These are phyloP conservation scores for Vombatus ursinus DNA, from an alignment of 2,113 vertebrate genomes.

Conservation along the genomic window DNA sequence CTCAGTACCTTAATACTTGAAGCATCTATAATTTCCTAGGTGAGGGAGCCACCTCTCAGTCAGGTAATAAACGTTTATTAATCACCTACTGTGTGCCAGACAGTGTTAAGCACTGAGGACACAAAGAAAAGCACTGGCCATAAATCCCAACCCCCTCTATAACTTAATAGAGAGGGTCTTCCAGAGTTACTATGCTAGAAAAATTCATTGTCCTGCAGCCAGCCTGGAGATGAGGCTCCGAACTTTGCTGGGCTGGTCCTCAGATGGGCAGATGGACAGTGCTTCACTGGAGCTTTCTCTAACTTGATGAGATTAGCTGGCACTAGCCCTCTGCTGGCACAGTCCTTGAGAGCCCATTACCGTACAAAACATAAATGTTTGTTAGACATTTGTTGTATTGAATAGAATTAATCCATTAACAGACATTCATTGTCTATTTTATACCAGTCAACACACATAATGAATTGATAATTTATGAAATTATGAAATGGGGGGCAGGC, in stretches of 20 bases:
- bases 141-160: background rate
- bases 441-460: background rate
- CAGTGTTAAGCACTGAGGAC: background rate
- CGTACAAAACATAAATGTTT: background rate
- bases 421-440: background rate
- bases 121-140: background rate
- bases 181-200: background rate
- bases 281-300: background rate
- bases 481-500: background rate
- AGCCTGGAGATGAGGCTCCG: background rate
- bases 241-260: background rate
- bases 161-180: background rate
- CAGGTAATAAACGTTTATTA: background rate
- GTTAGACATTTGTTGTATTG: background rate
- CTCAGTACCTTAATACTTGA: background rate
- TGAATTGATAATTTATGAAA: background rate
- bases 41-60: background rate
- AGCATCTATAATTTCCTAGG: background rate
- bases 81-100: background rate
- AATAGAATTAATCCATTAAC: background rate
- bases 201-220: background rate
- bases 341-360: background rate
- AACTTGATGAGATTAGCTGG: background rate
- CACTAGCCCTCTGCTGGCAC: background rate
- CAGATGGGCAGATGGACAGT: background rate